Base-by-base conservation (phyloP, 2,888 invertebrate species). In the Sceliomorpha sp. region DNA sequence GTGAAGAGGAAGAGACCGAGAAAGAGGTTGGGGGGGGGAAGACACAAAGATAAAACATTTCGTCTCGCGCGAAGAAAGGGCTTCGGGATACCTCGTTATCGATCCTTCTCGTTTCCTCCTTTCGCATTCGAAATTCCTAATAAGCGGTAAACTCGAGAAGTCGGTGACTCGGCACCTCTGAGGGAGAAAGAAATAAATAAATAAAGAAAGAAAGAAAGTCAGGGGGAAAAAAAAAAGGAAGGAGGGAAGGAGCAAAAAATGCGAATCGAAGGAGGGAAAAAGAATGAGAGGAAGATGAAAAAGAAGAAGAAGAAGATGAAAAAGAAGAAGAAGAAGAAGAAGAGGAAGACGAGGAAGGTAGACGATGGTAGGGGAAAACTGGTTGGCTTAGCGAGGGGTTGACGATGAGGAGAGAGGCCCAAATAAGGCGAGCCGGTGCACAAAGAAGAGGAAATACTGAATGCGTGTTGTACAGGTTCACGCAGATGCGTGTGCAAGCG, bases 371-470 rank as follows among this genome's bases (percentile, higher is more conserved):
- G 51, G 26, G 62, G 60, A 47, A 48, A 64, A 56, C 42, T 45
- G 59, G 42, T 39, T 37, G 63, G 45, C 39, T 39, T 51, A 27
- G 72, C 55, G 53, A 73, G 67, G 62, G 47, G 59, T 59, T 51
- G 68, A 64, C 32, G 70, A 55, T 51, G 68, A 64, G 32, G 70
- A 55, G 68, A 58, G 66, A 70, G 62, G 58, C 50, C 78, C 77
- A 79, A 80, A 81, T 77, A 82, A 83, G 80, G 81, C 70, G 72
- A 69, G 73, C 71, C 72, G 67, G 69, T 75, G 75, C 53, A 82
- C 78, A 80, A 82, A 81, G 81, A 74, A 80, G 76, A 80, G 80
- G 81, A 81, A 82, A 80, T 76, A 70, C 76, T 68, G 77, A 72
- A 72, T 72, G 53, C 45, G 50, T 44, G 48, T 48, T 55, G 50